phyloP scores from a whole-genome alignment of 2,113 vertebrate species.

The Butorides virescens region DNA sequence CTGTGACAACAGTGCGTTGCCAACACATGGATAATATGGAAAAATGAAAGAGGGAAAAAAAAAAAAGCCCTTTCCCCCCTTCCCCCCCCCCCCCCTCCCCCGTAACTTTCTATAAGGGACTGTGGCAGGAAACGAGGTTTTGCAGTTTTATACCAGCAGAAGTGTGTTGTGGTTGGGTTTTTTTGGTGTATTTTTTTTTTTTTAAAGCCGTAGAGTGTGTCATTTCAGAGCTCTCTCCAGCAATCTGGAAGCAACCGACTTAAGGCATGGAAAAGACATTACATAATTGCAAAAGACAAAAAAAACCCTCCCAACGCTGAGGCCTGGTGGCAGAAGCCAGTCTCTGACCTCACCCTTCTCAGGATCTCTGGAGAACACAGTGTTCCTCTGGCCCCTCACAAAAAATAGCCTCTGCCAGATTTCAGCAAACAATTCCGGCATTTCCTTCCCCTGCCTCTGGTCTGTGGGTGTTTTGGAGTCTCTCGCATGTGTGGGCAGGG shows the following conservation, averaged over 20 bases:
- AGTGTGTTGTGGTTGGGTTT: not conserved
- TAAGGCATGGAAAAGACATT: slow-evolving; percentile 67
- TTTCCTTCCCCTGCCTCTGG: slow-evolving; percentile 65
- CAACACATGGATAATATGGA: slow-evolving; percentile 63
- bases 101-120: too few relatives aligned
- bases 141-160: slow-evolving; percentile 56
- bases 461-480: slow-evolving; percentile 66
- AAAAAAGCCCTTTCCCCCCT: not conserved
- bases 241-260: slow-evolving; percentile 57
- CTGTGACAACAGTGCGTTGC: slow-evolving; percentile 37
- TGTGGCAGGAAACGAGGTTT: slow-evolving; percentile 66
- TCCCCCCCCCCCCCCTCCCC: not conserved
- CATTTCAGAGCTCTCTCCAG: slow-evolving; percentile 49
- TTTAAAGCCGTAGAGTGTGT: slow-evolving; percentile 15
- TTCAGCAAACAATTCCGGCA: slow-evolving; percentile 60
- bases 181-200: not conserved
- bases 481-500: slow-evolving; percentile 57
- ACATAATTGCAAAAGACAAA: slow-evolving; percentile 54
- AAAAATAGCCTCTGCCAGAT: slow-evolving; percentile 47
- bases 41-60: slow-evolving; percentile 37
- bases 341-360: slow-evolving; percentile 49
- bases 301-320: slow-evolving; percentile 22
- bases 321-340: slow-evolving; percentile 46
- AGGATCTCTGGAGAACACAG: slow-evolving; percentile 58
- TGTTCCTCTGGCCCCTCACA: slow-evolving; percentile 39